Conservation (phyloP, 2,797 vertebrate genomes). For the Oryzias sinensis region DNA sequence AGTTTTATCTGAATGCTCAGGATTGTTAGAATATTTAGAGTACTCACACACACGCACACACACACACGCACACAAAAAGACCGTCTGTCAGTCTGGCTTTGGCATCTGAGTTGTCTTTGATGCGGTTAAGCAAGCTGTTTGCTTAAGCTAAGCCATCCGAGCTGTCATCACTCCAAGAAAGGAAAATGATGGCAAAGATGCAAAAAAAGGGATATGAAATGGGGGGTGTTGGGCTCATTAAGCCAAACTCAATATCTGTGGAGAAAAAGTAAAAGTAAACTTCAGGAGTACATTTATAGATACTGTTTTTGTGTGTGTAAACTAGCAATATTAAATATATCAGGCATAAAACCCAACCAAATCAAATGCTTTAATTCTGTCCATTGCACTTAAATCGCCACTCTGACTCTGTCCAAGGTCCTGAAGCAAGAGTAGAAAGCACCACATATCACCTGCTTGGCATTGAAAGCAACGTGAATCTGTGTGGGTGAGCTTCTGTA, state of each 20-base stretch:
- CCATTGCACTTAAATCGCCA: constrained; percentile 51
- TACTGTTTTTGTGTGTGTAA: no score
- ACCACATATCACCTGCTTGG: constrained; percentile 17
- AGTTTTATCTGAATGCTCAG: constrained; percentile 10
- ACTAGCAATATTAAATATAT: no score
- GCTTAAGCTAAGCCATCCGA: constrained; percentile 53
- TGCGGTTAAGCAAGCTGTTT: constrained; percentile 61
- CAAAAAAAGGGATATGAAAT: not conserved
- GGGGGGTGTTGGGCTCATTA: not conserved
- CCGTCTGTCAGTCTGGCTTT: constrained; percentile 71
- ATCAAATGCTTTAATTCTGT: constrained; percentile 19
- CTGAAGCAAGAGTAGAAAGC: constrained; percentile 42
- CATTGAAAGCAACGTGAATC: constrained; percentile 30
- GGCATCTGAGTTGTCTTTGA: constrained; percentile 67
- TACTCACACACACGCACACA: not conserved
- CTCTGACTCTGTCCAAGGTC: constrained; percentile 44
- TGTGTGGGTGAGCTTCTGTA: constrained; percentile 24
- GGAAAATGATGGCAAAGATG: constrained; percentile 10
- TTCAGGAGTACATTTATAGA: not conserved
- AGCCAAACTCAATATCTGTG: not conserved
- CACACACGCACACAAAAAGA: no score
- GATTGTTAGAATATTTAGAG: constrained; percentile 17
- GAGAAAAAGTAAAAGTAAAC: not conserved
- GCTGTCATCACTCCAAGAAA: constrained; percentile 56
- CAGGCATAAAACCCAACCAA: no score